A percentile compares a stretch with the other conserved stretches of the same genome.
phyloP scores from a whole-genome alignment of 2,888 invertebrate genomes.

The Xanthostigma xanthostigma region DNA sequence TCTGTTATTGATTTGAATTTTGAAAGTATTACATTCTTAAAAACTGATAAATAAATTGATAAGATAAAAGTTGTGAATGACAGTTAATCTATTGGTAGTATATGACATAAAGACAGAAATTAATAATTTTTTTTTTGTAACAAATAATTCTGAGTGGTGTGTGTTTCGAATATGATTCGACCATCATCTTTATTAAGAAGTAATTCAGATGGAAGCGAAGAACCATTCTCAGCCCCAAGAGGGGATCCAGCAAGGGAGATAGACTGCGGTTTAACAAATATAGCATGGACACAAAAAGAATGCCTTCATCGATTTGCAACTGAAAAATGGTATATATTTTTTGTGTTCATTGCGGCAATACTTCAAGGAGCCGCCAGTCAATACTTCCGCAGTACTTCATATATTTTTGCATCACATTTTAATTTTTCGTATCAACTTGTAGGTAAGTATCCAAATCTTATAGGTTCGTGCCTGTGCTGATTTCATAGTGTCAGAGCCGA shows the following conservation, averaged over 20 bases:
- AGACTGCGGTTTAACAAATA: constrained; percentile 32
- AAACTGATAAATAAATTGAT: too few relatives aligned
- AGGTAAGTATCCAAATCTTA: constrained; percentile 24
- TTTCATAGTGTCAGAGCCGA: too few relatives aligned
- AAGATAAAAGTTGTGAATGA: too few relatives aligned
- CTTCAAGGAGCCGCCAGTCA: constrained; percentile 31
- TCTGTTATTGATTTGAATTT: too few relatives aligned
- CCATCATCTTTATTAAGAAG: constrained; percentile 21
- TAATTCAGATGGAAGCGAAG: constrained; percentile 17
- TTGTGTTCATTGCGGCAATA: constrained; percentile 7
- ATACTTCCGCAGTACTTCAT: constrained; percentile 35
- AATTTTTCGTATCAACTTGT: constrained; percentile 27
- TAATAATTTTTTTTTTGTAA: too few relatives aligned
- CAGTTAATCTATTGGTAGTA: too few relatives aligned
- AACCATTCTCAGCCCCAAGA: constrained; percentile 20
- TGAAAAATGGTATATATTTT: too few relatives aligned
- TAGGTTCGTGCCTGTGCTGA: too few relatives aligned
- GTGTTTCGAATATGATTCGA: constrained; percentile 19
- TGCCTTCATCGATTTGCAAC: too few relatives aligned
- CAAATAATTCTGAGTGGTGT: too few relatives aligned
- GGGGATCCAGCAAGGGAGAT: constrained; percentile 18
- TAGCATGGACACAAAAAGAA: constrained; percentile 23
- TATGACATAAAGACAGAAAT: too few relatives aligned
- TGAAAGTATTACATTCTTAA: too few relatives aligned
- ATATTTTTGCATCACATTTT: constrained; percentile 31